A percentile compares a stretch with the other conserved stretches of the same genome.
These are phyloP conservation scores for Poecilobothrus nobilitatus DNA, from an alignment of 2,888 invertebrate genomes.

Conservation along the genomic window DNA sequence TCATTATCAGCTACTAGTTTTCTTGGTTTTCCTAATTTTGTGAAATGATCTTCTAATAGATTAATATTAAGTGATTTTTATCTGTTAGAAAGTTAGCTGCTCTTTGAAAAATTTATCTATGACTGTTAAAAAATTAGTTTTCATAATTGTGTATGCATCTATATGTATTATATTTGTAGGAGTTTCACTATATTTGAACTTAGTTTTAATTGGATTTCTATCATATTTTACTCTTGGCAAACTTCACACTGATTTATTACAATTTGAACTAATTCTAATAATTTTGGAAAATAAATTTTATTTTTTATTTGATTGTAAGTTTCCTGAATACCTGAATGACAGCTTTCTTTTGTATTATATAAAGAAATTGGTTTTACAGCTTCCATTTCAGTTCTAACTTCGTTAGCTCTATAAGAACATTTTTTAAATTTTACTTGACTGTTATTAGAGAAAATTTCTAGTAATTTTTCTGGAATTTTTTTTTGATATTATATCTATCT, in stretches of 20 bases:
- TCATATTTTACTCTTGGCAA: no score
- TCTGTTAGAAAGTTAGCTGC: conserved; percentile 8
- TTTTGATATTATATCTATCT: conserved; percentile 10
- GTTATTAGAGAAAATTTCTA: conserved; percentile 3
- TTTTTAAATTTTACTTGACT: conserved; percentile 9
- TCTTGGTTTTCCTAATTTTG: no score
- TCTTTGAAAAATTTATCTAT: conserved; percentile 15
- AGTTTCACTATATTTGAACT: conserved; percentile 20
- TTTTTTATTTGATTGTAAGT: no score
- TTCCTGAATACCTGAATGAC: conserved; percentile 13
- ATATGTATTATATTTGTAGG: conserved; percentile 7
- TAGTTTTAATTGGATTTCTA: conserved; percentile 19
- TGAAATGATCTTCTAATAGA: no score
- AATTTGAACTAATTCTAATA: no score
- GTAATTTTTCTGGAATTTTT: conserved; percentile 12
- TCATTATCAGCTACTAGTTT: no score
- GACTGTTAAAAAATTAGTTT: conserved; percentile 10
- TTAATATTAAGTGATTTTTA: conserved; percentile 8
- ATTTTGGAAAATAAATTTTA: no score
- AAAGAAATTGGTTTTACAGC: conserved; percentile 13
- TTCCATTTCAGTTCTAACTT: conserved; percentile 14
- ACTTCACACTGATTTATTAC: no score
- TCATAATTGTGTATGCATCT: conserved; percentile 7
- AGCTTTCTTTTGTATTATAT: conserved; percentile 13
- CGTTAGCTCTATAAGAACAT: conserved; percentile 8